A percentile compares a stretch with the other conserved stretches of the same genome.
phyloP scores from a whole-genome alignment of 2,797 vertebrate species.

The Cryptoblepharus egeriae region DNA sequence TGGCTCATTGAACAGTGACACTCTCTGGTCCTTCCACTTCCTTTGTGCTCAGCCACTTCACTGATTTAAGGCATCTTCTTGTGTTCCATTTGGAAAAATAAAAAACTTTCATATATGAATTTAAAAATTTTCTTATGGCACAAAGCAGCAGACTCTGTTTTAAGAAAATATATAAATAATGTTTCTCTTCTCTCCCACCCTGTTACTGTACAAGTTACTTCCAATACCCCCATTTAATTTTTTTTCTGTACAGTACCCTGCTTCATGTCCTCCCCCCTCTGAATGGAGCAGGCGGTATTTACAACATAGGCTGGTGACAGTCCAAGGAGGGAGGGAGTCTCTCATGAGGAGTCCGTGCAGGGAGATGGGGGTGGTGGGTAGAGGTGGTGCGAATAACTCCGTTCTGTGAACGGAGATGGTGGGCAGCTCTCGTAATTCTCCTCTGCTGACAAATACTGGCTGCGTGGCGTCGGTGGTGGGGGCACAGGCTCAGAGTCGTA shows the following conservation, averaged over 20 bases:
- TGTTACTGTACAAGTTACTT: slow-evolving; percentile 88
- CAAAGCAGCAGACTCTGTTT: slow-evolving; percentile 89
- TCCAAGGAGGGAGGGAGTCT: slow-evolving; percentile 67
- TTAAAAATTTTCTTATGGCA: slow-evolving; percentile 85
- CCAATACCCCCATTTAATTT: slow-evolving; percentile 69
- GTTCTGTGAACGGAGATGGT: slow-evolving; percentile 93
- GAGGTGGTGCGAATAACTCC: slow-evolving; percentile 97
- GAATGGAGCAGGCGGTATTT: slow-evolving; percentile 83
- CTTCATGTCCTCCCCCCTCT: slow-evolving; percentile 78
- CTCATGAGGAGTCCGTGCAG: slow-evolving; percentile 98
- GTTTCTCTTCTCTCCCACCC: slow-evolving; percentile 65
- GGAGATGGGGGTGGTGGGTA: slow-evolving; percentile 95
- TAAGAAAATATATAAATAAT: slow-evolving; percentile 99
- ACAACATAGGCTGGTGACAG: slow-evolving; percentile 75
- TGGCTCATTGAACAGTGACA: slow-evolving; percentile 68
- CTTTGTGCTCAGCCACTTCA: slow-evolving; percentile 78
- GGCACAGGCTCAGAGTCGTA: slow-evolving; percentile 97
- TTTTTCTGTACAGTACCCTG: slow-evolving; percentile 78
- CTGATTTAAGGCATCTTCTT: slow-evolving; percentile 95
- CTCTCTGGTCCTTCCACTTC: slow-evolving; percentile 78
- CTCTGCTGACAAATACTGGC: slow-evolving; percentile 96
- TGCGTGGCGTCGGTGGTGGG: slow-evolving; percentile 93
- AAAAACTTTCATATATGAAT: slow-evolving; percentile 88
- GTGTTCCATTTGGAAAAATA: slow-evolving; percentile 90
- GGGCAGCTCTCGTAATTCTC: slow-evolving; percentile 99